phyloP scores from a whole-genome alignment of 1,140 invertebrate genomes.

The Stratiolaelaps scimitus region DNA sequence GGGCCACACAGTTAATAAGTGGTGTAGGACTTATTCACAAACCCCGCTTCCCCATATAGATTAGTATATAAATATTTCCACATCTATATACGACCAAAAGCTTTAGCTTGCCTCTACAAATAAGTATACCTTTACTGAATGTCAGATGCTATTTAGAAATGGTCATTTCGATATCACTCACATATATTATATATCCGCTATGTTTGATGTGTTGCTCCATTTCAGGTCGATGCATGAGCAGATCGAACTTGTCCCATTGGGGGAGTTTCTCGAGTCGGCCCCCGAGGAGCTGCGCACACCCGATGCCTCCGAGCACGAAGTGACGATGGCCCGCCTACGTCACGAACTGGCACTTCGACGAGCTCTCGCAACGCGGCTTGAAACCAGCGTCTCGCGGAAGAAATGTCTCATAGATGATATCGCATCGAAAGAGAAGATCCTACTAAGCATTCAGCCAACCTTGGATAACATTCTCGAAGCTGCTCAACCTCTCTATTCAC shows the following conservation, averaged over 20 bases:
- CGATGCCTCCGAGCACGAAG: constrained; percentile 59
- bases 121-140: too few species aligned
- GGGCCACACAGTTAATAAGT: too few species aligned
- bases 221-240: constrained; percentile 80
- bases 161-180: too few species aligned
- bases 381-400: constrained; percentile 59
- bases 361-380: constrained; percentile 60
- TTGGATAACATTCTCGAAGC: constrained; percentile 58
- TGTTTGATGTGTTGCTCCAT: constrained; percentile 33
- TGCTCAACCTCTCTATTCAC: constrained; percentile 76
- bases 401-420: constrained; percentile 56
- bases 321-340: constrained; percentile 69
- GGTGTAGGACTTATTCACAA: too few species aligned
- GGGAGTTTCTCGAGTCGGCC: constrained; percentile 71
- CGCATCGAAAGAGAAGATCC: constrained; percentile 58
- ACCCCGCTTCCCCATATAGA: too few species aligned
- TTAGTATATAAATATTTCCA: too few species aligned
- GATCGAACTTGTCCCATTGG: constrained; percentile 68
- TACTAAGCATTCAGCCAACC: constrained; percentile 67
- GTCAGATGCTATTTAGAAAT: too few species aligned
- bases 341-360: constrained; percentile 84
- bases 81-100: too few species aligned
- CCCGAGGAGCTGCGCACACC: constrained; percentile 55
- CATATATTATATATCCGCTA: neutral
- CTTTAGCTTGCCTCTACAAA: too few species aligned